Evolutionary conservation across 1,140 invertebrate species (phyloP), one percentile per base, ranked within the genome.

Genomic region (Euura lappo): DNA sequence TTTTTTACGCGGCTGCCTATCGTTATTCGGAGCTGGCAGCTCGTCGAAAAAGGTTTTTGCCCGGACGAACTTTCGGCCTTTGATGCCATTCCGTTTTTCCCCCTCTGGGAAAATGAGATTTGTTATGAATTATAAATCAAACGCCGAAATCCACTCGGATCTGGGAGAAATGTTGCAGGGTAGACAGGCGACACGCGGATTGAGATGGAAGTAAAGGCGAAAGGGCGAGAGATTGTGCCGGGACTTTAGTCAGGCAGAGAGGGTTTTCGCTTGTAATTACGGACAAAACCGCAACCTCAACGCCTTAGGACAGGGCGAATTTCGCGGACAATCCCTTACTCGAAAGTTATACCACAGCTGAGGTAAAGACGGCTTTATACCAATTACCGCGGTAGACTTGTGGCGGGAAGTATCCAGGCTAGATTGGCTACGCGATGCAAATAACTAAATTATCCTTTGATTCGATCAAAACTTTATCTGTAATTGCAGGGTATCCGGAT

Each of bases 271-370:
- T n/a, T 60, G 8, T 60, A 60, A 60, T 60, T 60, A 60, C 51
- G 51, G 51, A 60, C 51, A 60, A 60, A 60, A 60, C 51, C 51
- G 51, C 51, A 60, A 60, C 51, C 51, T 60, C 51, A 60, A 60
- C 51, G 5, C 51, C 51, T 60, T n/a, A 11, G 51, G 13, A 60
- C 51, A 3, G 51, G 13, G 51, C 8, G 5, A 60, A 60, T 60
- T n/a, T 60, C 51, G 10, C 13, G 51, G 51, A 60, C 51, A 60
- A 60, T 60, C 51, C 51, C 51, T 60, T 60, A 60, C 8, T 8
- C 51, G 3, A n/a, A 60, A 60, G 51, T 60, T 60, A 60, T 3
- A n/a, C 13, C 51, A n/a, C 51, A 60, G 5, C 6, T 60, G 2
- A 2, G 51, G 13, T n/a, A 60, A 60, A 60, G 10, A 60, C 51